phyloP scores from a whole-genome alignment of 2,888 invertebrate species.

The Patella caerulea region DNA sequence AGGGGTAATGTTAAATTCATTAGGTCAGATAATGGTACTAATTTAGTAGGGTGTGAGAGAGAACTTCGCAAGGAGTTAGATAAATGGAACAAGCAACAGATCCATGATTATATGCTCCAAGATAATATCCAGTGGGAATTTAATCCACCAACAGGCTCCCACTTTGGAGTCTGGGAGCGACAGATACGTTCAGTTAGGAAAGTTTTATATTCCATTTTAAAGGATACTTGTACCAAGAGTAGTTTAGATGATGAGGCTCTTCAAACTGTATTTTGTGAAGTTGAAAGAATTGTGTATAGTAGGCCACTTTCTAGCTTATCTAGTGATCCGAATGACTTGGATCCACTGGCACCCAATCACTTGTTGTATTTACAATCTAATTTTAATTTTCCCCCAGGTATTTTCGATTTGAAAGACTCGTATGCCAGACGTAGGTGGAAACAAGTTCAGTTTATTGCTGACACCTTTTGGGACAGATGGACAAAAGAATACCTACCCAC shows the following conservation, averaged over 20 bases:
- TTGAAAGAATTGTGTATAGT: constrained; percentile 34
- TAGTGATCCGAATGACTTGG: constrained; percentile 10
- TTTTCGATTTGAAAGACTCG: constrained; percentile 29
- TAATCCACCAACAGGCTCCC: constrained; percentile 4
- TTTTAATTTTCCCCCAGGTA: constrained; percentile 30
- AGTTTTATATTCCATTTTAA: too few species aligned
- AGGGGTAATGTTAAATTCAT: constrained; percentile 29
- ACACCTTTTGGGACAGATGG: constrained; percentile 35
- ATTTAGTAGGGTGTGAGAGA: constrained; percentile 33
- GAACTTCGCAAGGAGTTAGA: constrained; percentile 24
- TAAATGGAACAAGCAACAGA: constrained; percentile 12
- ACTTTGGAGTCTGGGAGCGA: constrained; percentile 15
- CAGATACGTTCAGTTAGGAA: neutral
- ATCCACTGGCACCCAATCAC: constrained; percentile 33
- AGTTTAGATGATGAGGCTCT: constrained; percentile 27
- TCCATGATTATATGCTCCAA: constrained; percentile 10
- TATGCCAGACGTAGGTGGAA: constrained; percentile 35
- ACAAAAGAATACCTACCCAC: constrained; percentile 26
- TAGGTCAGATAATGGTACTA: constrained; percentile 35
- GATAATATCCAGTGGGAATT: constrained; percentile 4
- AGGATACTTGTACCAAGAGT: too few species aligned
- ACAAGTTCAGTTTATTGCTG: constrained; percentile 38
- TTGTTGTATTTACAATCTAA: constrained; percentile 23
- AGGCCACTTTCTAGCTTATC: constrained; percentile 31
- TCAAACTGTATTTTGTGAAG: constrained; percentile 33